phyloP scores from a whole-genome alignment of 2,888 invertebrate species.

The Drosophila percnosoma region DNA sequence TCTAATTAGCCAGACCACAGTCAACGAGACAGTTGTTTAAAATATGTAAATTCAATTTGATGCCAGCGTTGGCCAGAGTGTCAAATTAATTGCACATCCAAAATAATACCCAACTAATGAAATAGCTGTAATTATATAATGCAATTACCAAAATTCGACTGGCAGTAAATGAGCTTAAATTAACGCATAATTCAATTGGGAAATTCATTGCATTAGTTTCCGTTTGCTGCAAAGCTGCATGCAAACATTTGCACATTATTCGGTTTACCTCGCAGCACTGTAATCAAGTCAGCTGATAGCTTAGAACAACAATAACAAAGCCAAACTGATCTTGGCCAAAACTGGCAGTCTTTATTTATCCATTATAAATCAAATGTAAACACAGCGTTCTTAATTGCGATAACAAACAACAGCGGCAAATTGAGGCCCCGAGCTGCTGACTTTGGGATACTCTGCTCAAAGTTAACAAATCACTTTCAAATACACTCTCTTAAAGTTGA shows the following conservation, averaged over 20 bases:
- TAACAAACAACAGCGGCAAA: constrained; percentile 26
- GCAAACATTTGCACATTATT: constrained; percentile 28
- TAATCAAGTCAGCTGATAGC: constrained; percentile 63
- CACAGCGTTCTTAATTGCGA: constrained; percentile 64
- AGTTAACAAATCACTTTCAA: not conserved
- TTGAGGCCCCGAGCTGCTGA: not conserved
- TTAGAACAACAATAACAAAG: constrained; percentile 11
- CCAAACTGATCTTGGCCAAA: constrained; percentile 44
- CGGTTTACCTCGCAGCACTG: constrained; percentile 34
- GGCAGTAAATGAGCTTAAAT: constrained; percentile 34
- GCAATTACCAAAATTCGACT: constrained; percentile 18
- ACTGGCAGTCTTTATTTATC: constrained; percentile 38
- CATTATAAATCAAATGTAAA: constrained; percentile 48
- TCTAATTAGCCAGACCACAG: constrained; percentile 52
- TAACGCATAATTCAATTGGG: constrained; percentile 40
- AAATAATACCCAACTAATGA: not conserved
- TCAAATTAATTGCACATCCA: constrained; percentile 1
- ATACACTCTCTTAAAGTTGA: not conserved
- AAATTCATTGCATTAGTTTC: constrained; percentile 5
- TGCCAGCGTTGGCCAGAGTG: not conserved
- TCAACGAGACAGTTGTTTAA: constrained; percentile 1
- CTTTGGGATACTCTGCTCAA: constrained; percentile 15
- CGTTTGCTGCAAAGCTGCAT: constrained; percentile 25
- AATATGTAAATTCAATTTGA: constrained; percentile 16
- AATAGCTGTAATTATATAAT: constrained; percentile 16